Conservation (phyloP, 2,113 vertebrate species). For the Hippocampus mohnikei region DNA sequence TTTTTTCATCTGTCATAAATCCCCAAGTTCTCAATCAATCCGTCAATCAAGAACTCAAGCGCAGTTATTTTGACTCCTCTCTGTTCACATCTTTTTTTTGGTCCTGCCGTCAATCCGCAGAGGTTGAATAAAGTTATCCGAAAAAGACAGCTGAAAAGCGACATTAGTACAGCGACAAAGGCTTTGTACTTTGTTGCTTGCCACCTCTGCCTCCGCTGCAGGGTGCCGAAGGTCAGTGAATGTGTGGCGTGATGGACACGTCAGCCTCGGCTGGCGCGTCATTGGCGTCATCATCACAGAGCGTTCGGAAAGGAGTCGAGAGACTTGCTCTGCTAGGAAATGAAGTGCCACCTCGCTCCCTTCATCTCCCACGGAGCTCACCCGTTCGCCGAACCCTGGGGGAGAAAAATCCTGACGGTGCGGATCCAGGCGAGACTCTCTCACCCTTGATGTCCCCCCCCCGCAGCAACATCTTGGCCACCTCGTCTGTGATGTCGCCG, state of each 20-base stretch:
- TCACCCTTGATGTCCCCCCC: slow-evolving; percentile 65
- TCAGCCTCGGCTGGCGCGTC: slow-evolving; percentile 67
- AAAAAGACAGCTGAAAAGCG: background rate
- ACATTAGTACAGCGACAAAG: background rate
- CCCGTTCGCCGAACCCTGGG: slow-evolving; percentile 31
- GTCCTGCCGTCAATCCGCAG: too few relatives aligned
- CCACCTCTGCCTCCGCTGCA: background rate
- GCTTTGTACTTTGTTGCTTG: background rate
- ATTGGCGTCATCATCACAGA: slow-evolving; percentile 69
- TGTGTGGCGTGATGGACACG: slow-evolving; percentile 62
- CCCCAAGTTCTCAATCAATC: too few relatives aligned
- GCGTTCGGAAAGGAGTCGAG: slow-evolving; percentile 24
- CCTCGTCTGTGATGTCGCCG: slow-evolving; percentile 65
- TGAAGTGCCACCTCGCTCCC: slow-evolving; percentile 57
- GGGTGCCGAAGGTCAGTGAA: slow-evolving; percentile 23
- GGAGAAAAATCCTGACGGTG: slow-evolving; percentile 60
- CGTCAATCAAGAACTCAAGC: too few relatives aligned
- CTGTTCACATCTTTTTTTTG: too few relatives aligned
- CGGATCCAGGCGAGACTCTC: slow-evolving; percentile 62
- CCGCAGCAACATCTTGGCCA: slow-evolving; percentile 56
- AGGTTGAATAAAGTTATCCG: too few relatives aligned
- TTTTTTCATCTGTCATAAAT: too few relatives aligned
- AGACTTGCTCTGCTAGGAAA: slow-evolving; percentile 57
- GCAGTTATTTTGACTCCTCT: too few relatives aligned
- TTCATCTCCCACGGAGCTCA: slow-evolving; percentile 63